phyloP scores from a whole-genome alignment of 1,140 invertebrate genomes.

The Dolichoris vasculosae region DNA sequence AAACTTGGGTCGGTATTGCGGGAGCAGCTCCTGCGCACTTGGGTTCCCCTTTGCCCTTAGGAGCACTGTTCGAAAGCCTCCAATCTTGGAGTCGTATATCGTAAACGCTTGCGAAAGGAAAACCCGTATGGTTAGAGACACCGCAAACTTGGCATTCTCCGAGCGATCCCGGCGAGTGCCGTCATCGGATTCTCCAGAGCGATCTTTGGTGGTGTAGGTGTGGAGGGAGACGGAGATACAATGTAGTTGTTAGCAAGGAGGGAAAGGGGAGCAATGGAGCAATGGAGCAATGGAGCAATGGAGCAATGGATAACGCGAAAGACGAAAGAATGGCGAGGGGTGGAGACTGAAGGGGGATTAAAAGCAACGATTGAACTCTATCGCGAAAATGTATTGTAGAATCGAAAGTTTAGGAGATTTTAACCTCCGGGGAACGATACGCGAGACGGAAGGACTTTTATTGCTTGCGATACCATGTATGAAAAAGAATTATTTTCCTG shows the following conservation, averaged over 20 bases:
- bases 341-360: neutral
- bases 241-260: neutral
- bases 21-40: neutral
- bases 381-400: neutral
- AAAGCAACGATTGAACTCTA: neutral
- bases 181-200: neutral
- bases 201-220: neutral
- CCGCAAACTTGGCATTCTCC: neutral
- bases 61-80: slow-evolving; percentile 4
- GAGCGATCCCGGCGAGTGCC: neutral
- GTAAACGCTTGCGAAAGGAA: neutral
- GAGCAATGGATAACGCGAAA: neutral
- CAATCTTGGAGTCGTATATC: slow-evolving; percentile 18
- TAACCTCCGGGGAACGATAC: neutral
- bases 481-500: neutral
- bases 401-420: neutral
- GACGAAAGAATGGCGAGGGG: neutral
- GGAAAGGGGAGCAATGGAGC: neutral
- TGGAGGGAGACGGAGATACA: neutral
- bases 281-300: too few relatives aligned
- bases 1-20: neutral
- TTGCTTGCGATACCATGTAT: neutral
- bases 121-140: slow-evolving; percentile 1
- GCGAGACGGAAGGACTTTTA: neutral
- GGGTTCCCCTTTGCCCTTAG: neutral